Percentiles rank a stretch among this genome's conserved stretches.
Conservation (phyloP, 2,797 vertebrate species). For the Enteromius anoplus region DNA sequence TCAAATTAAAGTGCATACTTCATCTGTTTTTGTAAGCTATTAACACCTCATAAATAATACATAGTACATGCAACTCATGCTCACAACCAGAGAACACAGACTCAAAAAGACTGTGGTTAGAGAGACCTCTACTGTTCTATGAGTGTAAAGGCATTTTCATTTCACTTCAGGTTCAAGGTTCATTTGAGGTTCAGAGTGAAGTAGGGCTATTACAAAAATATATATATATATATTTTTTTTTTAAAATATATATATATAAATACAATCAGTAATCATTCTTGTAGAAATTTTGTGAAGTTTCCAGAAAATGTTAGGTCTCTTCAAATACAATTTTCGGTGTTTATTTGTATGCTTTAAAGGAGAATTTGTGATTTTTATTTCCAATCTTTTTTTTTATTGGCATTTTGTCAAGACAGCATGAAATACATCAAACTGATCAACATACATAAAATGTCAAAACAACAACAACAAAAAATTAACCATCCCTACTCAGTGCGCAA, state of each 20-base stretch:
- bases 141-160: conserved; percentile 14
- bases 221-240: too few relatives aligned
- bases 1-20: conserved; percentile 62
- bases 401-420: too few relatives aligned
- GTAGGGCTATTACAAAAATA: background rate
- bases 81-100: background rate
- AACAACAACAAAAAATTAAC: too few relatives aligned
- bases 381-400: too few relatives aligned
- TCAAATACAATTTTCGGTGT: background rate
- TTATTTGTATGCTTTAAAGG: background rate
- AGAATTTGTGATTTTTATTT: background rate
- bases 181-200: background rate
- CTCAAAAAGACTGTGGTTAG: conserved; percentile 52
- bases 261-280: background rate
- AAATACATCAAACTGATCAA: too few relatives aligned
- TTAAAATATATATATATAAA: too few relatives aligned
- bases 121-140: conserved; percentile 61
- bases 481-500: too few relatives aligned
- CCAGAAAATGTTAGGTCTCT: background rate
- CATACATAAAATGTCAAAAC: too few relatives aligned
- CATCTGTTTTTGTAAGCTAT: conserved; percentile 60
- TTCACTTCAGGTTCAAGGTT: background rate
- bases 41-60: conserved; percentile 63
- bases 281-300: background rate
- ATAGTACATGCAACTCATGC: conserved; percentile 58